These are phyloP conservation scores for Ibidorhyncha struthersii DNA, from an alignment of 2,113 vertebrate genomes.

Conservation along the genomic window DNA sequence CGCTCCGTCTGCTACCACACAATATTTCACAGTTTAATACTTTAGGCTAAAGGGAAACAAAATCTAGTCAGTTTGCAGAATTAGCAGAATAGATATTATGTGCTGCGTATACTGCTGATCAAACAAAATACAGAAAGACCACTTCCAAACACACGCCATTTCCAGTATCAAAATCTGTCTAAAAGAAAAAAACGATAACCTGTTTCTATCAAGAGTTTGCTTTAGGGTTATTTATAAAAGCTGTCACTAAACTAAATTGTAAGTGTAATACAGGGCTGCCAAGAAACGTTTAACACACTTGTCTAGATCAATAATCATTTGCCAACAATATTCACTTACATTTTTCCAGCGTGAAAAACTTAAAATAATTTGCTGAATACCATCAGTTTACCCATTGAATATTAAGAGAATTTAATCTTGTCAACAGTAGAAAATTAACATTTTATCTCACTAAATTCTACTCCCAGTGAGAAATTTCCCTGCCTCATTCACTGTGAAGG, in stretches of 20 bases:
- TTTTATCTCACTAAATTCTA: background rate
- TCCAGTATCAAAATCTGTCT: conserved; percentile 28
- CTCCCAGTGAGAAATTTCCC: background rate
- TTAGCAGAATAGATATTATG: background rate
- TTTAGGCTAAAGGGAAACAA: background rate
- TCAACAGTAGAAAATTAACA: background rate
- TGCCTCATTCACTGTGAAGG: background rate
- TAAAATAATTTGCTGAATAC: conserved; percentile 53
- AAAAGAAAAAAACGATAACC: conserved; percentile 13
- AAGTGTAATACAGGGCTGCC: conserved; percentile 71
- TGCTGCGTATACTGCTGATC: background rate
- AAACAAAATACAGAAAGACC: background rate
- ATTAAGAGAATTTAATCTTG: background rate
- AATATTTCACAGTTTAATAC: background rate
- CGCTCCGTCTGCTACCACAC: background rate
- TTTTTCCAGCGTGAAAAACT: conserved; percentile 66
- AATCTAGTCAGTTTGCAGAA: background rate
- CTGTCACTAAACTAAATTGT: conserved; percentile 72
- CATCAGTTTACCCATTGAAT: conserved; percentile 14
- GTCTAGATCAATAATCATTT: conserved; percentile 78
- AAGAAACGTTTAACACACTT: conserved; percentile 75
- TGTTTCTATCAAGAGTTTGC: conserved; percentile 64
- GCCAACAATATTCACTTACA: conserved; percentile 73
- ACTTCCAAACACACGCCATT: conserved; percentile 14
- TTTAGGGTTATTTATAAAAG: conserved; percentile 77